Percentiles rank a stretch among this genome's conserved stretches.
phyloP scores from a whole-genome alignment of 2,113 vertebrate genomes.

The Nettapus auritus region DNA sequence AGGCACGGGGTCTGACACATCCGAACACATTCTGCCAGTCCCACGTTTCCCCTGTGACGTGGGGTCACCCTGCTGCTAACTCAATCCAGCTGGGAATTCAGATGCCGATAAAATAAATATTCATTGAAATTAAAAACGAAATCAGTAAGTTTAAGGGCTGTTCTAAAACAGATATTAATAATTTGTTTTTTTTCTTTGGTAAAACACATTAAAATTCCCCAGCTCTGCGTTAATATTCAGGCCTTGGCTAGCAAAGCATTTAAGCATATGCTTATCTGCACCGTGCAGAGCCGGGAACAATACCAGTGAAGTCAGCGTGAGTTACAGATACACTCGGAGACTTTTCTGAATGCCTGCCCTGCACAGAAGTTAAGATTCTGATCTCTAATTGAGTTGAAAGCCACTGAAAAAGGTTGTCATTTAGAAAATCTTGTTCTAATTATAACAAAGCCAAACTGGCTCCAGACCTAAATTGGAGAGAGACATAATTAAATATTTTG shows the following conservation, averaged over 20 bases:
- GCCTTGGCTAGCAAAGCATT: not conserved
- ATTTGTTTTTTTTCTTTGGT: not conserved
- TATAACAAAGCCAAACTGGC: constrained; percentile 8
- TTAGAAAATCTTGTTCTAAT: constrained; percentile 30
- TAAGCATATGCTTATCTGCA: not conserved
- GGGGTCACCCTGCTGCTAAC: not conserved
- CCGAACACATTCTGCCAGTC: not conserved
- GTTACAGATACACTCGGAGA: not conserved
- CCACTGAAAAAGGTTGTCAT: not conserved
- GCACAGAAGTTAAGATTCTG: not conserved
- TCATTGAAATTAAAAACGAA: not conserved
- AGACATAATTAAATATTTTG: constrained; percentile 16
- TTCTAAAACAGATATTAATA: not conserved
- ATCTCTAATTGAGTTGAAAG: not conserved
- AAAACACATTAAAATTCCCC: not conserved
- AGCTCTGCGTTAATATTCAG: not conserved
- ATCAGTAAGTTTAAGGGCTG: not conserved
- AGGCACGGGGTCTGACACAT: not conserved
- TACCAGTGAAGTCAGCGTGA: not conserved
- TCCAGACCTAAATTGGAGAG: constrained; percentile 2
- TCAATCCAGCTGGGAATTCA: not conserved
- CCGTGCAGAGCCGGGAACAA: not conserved
- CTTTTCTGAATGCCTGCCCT: not conserved
- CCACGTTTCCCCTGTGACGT: not conserved
- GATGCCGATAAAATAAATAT: not conserved